A percentile compares a stretch with the other conserved stretches of the same genome.
phyloP scores from a whole-genome alignment of 2,888 invertebrate species.

The Iselma pallidipennis region DNA sequence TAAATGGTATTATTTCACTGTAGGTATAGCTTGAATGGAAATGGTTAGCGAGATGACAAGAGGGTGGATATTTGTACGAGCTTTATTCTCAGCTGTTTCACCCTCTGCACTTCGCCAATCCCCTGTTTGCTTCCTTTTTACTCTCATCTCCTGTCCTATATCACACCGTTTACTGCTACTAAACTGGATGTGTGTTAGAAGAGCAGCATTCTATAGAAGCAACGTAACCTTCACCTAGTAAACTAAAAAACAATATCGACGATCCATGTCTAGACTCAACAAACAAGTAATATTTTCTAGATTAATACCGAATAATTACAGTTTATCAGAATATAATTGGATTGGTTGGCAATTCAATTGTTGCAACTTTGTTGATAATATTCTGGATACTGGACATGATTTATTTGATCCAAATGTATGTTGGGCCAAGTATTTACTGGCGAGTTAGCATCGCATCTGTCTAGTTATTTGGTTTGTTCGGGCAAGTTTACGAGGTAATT shows the following conservation, averaged over 20 bases:
- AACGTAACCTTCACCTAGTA: constrained; percentile 52
- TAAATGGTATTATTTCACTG: no score
- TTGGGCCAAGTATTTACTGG: not conserved
- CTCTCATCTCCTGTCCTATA: constrained; percentile 23
- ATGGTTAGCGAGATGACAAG: constrained; percentile 4
- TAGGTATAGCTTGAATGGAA: no score
- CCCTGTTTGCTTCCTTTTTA: constrained; percentile 16
- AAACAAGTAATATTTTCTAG: no score
- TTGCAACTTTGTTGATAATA: not conserved
- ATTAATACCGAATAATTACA: no score
- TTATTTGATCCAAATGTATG: not conserved
- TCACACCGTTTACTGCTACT: constrained; percentile 17
- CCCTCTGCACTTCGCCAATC: constrained; percentile 30
- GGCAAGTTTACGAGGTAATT: constrained; percentile 14
- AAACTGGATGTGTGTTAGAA: no score
- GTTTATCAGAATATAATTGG: not conserved
- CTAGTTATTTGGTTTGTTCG: not conserved
- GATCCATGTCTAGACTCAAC: constrained; percentile 18
- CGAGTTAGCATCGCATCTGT: not conserved
- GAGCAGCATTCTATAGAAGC: constrained; percentile 4
- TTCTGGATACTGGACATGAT: not conserved
- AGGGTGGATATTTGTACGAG: constrained; percentile 27
- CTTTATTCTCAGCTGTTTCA: constrained; percentile 38
- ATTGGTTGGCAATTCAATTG: not conserved
- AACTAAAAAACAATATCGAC: constrained; percentile 50